Evolutionary conservation across 1,140 invertebrate genomes (phyloP), one percentile per base, ranked within the genome.

Genomic region (Aphidius gifuensis): DNA sequence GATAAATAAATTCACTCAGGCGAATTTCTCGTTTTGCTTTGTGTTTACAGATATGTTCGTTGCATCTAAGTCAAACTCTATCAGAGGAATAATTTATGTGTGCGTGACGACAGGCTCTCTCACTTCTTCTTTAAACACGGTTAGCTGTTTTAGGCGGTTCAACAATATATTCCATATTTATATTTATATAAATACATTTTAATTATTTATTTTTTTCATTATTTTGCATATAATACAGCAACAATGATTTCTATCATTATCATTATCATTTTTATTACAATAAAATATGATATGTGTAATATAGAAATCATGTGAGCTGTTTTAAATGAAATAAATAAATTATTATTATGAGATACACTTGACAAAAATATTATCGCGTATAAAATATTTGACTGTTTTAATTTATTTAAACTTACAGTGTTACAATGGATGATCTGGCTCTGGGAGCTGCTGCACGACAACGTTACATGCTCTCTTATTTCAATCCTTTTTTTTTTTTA

Each of bases 41-140:
- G 79, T 81, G 80, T 77, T 81, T 80, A 75, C 80, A 80, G 80
- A 81, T 81, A 76, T 79, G 77, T 80, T 74, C 75, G 77, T 80
- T 76, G 74, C 74, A 61, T 5, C 65, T 48, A 76, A 76, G 76
- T 81, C 73, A 69, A 71, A 68, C 64, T 79, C 75, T 78, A 78
- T 80, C 77, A 42, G 23, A 32, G 23, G 57, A 46, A 58, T 58
- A 21, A 59, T 79, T 69, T 77, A 78, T 76, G 70, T 71, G 73
- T 70, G 76, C 73, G 23, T 32, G 23, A 73, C 75, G 74, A 75
- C 74, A 72, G 42, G 72, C 76, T 76, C 75, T 78, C 79, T 71
- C 73, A 80, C 76, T 74, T 74, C 78, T 74, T 76, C 50, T 21
- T 47, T 75, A 73, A 78, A 78, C 73, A 74, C 71, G 77, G 75